Conservation (phyloP, 1,140 invertebrate species). For the Adoxophyes honmai region DNA sequence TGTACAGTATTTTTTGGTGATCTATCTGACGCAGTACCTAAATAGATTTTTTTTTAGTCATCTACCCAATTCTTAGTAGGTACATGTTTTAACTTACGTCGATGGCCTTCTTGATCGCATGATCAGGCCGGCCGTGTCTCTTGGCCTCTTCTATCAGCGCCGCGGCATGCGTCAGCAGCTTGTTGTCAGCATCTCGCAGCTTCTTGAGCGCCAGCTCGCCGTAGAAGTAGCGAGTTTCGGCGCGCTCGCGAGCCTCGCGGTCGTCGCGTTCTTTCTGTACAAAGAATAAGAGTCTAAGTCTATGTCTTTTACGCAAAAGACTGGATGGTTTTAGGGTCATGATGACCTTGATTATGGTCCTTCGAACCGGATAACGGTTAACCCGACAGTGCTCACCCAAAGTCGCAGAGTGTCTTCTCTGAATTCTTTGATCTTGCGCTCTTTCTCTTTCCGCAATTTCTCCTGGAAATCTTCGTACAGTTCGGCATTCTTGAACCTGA, state of each 20-base stretch:
- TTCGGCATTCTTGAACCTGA: constrained; percentile 64
- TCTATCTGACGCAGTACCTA: too few species aligned
- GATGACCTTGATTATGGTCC: too few species aligned
- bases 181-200: constrained; percentile 54
- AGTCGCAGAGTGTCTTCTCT: constrained; percentile 52
- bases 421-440: constrained; percentile 49
- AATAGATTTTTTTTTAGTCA: too few species aligned
- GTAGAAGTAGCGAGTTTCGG: constrained; percentile 58
- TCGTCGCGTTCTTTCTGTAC: constrained; percentile 53
- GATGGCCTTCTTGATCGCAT: constrained; percentile 46
- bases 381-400: constrained; percentile 41
- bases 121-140: constrained; percentile 31
- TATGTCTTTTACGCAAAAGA: too few species aligned
- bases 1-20: too few species aligned
- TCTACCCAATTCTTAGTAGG: too few species aligned
- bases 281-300: background rate
- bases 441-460: constrained; percentile 43
- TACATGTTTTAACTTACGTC: too few species aligned
- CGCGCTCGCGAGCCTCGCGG: constrained; percentile 37
- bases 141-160: constrained; percentile 49
- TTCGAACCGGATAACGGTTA: too few species aligned
- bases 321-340: too few species aligned
- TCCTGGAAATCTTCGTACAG: constrained; percentile 55
- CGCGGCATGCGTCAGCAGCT: constrained; percentile 46
- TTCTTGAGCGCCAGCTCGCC: constrained; percentile 45